These are phyloP conservation scores for Clusia tigrina DNA, from an alignment of 2,888 invertebrate species.

Conservation along the genomic window DNA sequence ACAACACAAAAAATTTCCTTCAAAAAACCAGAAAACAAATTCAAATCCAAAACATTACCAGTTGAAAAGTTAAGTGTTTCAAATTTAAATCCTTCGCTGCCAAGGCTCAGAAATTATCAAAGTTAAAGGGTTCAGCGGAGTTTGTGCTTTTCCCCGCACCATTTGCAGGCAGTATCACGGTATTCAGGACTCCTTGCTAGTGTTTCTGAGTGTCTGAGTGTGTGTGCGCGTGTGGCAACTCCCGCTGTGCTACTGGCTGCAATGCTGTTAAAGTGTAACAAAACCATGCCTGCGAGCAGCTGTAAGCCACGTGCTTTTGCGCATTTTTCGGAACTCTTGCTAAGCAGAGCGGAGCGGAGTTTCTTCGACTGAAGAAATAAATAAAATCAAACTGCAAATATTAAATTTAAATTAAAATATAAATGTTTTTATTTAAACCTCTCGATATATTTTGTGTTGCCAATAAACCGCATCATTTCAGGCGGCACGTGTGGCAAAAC, in stretches of 20 bases:
- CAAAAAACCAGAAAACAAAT: no score
- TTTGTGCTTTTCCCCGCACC: no score
- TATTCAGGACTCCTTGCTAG: no score
- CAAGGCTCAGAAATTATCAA: neutral
- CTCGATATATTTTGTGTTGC: no score
- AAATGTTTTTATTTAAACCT: no score
- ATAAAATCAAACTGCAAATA: no score
- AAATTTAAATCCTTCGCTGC: slow-evolving; percentile 1
- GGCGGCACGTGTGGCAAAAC: no score
- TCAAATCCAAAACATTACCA: neutral
- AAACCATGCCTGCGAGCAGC: neutral
- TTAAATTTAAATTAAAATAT: no score
- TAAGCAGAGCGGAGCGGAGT: slow-evolving; percentile 27
- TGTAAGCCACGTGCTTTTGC: neutral
- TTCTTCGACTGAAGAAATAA: slow-evolving; percentile 56
- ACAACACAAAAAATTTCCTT: neutral
- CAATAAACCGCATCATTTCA: no score
- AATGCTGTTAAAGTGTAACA: neutral
- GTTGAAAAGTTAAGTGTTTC: neutral
- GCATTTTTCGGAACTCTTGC: no score
- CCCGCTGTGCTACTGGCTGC: slow-evolving; percentile 1
- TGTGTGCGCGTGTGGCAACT: slow-evolving; percentile 13
- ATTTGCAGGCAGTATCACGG: no score
- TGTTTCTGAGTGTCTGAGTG: neutral
- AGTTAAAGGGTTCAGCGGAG: neutral